Evolutionary conservation across 2,113 vertebrate species (phyloP).

Genomic region (Promerops cafer): DNA sequence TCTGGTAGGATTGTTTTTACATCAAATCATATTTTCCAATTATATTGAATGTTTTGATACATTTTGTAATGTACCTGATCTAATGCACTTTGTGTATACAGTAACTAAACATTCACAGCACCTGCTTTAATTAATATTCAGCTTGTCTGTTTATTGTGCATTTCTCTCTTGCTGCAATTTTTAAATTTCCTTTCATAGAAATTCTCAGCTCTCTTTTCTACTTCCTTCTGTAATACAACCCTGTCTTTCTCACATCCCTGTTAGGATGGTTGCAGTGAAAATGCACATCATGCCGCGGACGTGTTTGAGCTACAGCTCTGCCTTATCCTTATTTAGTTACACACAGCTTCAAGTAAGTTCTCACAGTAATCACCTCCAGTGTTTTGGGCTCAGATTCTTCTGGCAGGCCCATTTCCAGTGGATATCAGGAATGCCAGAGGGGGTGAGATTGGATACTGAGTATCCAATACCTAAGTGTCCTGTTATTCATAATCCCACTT

Average conservation of each 20-base stretch:
- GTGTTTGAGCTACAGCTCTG: not conserved
- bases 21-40: not conserved
- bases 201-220: not conserved
- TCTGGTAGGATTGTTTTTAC: not conserved
- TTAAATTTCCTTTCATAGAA: not conserved
- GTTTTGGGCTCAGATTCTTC: not conserved
- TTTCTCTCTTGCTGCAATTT: not conserved
- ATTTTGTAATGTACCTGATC: not conserved
- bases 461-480: not conserved
- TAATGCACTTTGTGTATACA: not conserved
- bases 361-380: not conserved
- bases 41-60: not conserved
- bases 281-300: accelerated
- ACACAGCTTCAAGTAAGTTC: not conserved
- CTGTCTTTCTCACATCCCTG: not conserved
- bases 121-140: not conserved
- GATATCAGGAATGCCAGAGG: not conserved
- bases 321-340: not conserved
- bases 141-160: not conserved
- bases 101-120: not conserved
- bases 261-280: not conserved
- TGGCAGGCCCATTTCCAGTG: not conserved
- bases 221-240: not conserved
- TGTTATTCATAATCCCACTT: not conserved
- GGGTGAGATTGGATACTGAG: not conserved